These are phyloP conservation scores for Meloidogyne hapla DNA, from an alignment of 1,140 invertebrate genomes.

Conservation along the genomic window DNA sequence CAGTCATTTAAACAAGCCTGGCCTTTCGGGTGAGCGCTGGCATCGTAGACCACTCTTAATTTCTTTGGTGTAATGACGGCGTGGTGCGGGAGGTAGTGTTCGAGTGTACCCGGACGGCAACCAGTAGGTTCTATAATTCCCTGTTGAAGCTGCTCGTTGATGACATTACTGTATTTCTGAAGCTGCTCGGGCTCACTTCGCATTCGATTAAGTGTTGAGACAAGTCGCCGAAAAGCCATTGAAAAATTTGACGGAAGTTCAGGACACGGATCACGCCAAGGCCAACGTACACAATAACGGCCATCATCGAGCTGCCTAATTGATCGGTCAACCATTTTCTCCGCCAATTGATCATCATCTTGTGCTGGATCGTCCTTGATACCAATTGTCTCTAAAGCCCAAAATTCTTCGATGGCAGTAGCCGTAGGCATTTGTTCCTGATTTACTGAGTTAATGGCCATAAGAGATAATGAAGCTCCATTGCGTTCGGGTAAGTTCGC, in stretches of 20 bases:
- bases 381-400: conserved; percentile 33
- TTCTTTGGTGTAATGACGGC: conserved; percentile 49
- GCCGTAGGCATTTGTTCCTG: neutral
- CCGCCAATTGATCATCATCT: conserved; percentile 18
- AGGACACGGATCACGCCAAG: conserved; percentile 14
- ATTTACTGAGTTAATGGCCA: neutral
- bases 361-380: conserved; percentile 30
- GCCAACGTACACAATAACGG: conserved; percentile 16
- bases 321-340: conserved; percentile 9
- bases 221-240: neutral
- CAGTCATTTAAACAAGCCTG: conserved; percentile 61
- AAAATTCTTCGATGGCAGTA: conserved; percentile 20
- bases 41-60: conserved; percentile 64
- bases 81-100: conserved; percentile 31
- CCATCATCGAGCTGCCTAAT: conserved; percentile 1
- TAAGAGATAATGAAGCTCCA: neutral
- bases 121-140: conserved; percentile 10
- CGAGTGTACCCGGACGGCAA: neutral
- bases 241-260: conserved; percentile 17
- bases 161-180: conserved; percentile 8
- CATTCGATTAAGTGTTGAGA: neutral
- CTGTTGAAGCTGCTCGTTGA: neutral
- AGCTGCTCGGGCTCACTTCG: conserved; percentile 12
- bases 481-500: too few relatives aligned
- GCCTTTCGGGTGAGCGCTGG: conserved; percentile 46